Evolutionary conservation across 2,113 vertebrate genomes (phyloP), one percentile per base, ranked within the genome.

Genomic region (Pedionomus torquatus): DNA sequence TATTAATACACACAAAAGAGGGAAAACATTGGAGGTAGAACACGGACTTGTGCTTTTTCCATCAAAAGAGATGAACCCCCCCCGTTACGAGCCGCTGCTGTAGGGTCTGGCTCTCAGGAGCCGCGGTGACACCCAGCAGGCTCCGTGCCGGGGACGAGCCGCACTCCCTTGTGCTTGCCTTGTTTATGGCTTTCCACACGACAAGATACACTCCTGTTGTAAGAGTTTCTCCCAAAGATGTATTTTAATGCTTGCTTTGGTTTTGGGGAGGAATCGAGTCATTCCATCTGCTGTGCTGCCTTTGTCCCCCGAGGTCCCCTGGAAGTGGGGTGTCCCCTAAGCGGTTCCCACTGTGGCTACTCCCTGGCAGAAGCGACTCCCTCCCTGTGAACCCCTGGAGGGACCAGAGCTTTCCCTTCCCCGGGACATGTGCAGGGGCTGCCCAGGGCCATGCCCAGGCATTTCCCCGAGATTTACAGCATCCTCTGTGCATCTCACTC

Each of bases 201-300:
- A 4, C 33, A 3, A 77, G 87, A 31, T 11, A 26, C 21, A 19
- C 20, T 17, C 7, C 3, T 1, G 31, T 83, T 28, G 0, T 8
- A n/a, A 44, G 78, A 77, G 55, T 75, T 87, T 44, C 80, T 92
- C 92, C 96, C 80, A 49, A 72, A 92, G 90, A 68, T 69, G 41
- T 74, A 13, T 79, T 85, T 78, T 74, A 14, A 26, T 1, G 5
- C 30, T 18, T 43, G 68, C 86, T 93, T 84, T 16, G 8, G 19
- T 83, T 78, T 3, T 12, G 89, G 77, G 77, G 51, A 87, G 95
- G 75, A 90, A 91, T 17, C 16, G 5, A 46, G 43, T 93, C 64
- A 23, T 89, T 71, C 83, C 83, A 31, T n/a, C 26, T 68, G 5
- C 57, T 81, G 23, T 71, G 86, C 86, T 97, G 96, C 88, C 90